Conservation (phyloP, 2,888 invertebrate genomes). For the Catocala fraxini region DNA sequence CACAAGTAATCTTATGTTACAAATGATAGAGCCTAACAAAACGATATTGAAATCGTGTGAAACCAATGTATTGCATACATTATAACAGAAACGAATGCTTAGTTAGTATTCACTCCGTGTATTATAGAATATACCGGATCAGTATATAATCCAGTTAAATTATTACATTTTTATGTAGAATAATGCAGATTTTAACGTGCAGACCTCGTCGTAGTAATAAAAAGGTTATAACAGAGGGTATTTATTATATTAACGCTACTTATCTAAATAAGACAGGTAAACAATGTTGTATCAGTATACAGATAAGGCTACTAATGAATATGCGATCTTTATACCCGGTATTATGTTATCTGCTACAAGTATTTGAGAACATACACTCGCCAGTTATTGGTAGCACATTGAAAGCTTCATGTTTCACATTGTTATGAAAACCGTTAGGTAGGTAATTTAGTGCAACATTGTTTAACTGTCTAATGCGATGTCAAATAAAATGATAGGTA, state of each 20-base stretch:
- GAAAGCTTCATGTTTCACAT: conserved; percentile 27
- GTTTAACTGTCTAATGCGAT: conserved; percentile 20
- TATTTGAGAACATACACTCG: conserved; percentile 36
- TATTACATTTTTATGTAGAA: conserved; percentile 10
- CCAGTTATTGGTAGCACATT: conserved; percentile 32
- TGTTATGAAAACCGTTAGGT: background rate
- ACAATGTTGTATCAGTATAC: conserved; percentile 68
- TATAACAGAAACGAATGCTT: conserved; percentile 6
- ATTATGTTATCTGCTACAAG: conserved; percentile 42
- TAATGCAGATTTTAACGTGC: conserved; percentile 15
- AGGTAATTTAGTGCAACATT: conserved; percentile 26
- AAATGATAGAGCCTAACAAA: conserved; percentile 20
- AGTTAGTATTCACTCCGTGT: conserved; percentile 26
- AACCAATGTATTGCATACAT: conserved; percentile 24
- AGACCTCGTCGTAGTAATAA: conserved; percentile 4
- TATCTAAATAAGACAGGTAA: conserved; percentile 68
- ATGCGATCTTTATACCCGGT: conserved; percentile 39
- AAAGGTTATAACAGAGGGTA: conserved; percentile 45
- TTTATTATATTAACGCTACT: conserved; percentile 53
- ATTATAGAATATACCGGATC: conserved; percentile 5
- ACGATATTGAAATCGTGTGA: conserved; percentile 24
- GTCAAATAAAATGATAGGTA: conserved; percentile 32
- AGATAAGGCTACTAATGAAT: conserved; percentile 56
- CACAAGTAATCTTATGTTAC: conserved; percentile 19
- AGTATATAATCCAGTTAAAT: conserved; percentile 8